Percentiles rank a stretch among this genome's conserved stretches.
Conservation (phyloP, 2,113 vertebrate genomes). For the Actinemys pallida region DNA sequence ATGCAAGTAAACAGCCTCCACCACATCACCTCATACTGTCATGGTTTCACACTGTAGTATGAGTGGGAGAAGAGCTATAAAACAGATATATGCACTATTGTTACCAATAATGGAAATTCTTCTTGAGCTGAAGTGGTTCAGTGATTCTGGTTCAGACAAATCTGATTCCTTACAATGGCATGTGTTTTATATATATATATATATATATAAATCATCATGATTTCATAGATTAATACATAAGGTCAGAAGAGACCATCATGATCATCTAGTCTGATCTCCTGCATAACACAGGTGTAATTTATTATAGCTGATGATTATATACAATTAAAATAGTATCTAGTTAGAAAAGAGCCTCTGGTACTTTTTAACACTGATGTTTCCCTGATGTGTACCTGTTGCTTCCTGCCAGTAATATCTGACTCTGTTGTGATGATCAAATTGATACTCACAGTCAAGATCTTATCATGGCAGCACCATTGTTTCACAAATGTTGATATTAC, state of each 20-base stretch:
- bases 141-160: background rate
- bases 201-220: background rate
- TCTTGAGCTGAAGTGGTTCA: background rate
- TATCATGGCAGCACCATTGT: conserved; percentile 14
- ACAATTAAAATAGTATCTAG: conserved; percentile 9
- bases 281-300: background rate
- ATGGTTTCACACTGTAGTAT: background rate
- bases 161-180: background rate
- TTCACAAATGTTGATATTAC: conserved; percentile 14
- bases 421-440: conserved; percentile 25
- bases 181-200: background rate
- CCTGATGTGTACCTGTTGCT: background rate
- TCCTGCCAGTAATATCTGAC: background rate
- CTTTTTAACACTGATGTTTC: conserved; percentile 31
- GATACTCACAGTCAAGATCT: background rate
- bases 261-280: background rate
- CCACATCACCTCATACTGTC: background rate
- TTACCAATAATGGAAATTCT: background rate
- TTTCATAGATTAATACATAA: background rate
- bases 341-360: background rate
- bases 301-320: background rate
- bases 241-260: background rate
- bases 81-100: background rate
- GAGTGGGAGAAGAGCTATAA: background rate
- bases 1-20: background rate